Percentiles rank a stretch among this genome's conserved stretches.
Conservation (phyloP, 2,797 vertebrate species). For the Staurois parvus region DNA sequence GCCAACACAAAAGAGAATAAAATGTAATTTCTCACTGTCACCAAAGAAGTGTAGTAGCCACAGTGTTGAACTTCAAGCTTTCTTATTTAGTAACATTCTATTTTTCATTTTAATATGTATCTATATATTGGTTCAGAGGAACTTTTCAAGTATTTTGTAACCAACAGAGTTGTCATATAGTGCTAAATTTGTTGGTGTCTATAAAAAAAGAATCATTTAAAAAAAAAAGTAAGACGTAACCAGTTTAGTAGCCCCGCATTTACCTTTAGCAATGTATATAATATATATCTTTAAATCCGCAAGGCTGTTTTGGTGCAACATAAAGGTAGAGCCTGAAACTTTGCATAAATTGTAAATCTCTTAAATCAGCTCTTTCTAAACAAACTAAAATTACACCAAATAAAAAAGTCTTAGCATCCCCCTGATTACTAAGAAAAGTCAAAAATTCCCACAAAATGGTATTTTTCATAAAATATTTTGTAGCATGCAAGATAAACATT, state of each 20-base stretch:
- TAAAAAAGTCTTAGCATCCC: no score
- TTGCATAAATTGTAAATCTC: background rate
- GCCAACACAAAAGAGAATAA: background rate
- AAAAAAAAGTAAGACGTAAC: background rate
- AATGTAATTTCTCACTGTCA: background rate
- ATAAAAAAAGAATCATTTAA: no score
- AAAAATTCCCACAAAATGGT: background rate
- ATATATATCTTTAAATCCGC: background rate
- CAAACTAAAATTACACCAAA: background rate
- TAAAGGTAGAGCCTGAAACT: background rate
- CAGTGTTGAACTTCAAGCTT: no score
- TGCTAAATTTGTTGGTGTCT: background rate
- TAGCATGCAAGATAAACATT: constrained; percentile 4
- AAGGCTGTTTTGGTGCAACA: background rate
- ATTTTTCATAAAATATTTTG: background rate
- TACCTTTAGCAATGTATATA: background rate
- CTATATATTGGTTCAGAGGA: background rate
- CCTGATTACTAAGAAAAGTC: background rate
- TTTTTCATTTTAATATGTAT: background rate
- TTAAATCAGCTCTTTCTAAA: background rate
- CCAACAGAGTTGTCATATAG: background rate
- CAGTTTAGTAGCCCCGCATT: background rate
- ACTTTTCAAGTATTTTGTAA: background rate
- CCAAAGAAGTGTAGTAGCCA: background rate
- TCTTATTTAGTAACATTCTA: background rate